These are phyloP conservation scores for Linnaemya tessellans DNA, from an alignment of 2,888 invertebrate species.

Conservation along the genomic window DNA sequence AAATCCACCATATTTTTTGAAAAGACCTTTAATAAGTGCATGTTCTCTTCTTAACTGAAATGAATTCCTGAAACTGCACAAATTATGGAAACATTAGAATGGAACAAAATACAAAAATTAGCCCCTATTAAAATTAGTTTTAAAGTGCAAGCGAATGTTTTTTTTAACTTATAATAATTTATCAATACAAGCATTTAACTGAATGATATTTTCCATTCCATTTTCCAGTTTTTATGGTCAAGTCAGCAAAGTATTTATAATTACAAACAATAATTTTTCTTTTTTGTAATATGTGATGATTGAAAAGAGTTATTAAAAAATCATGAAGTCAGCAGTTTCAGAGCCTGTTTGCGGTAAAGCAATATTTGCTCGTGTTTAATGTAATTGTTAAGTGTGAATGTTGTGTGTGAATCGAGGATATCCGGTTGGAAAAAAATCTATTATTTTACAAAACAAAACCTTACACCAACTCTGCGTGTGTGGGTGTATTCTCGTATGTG, in stretches of 20 bases:
- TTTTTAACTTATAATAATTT: too few species aligned
- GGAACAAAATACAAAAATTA: too few species aligned
- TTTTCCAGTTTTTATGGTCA: too few species aligned
- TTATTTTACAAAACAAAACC: neutral
- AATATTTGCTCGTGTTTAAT: neutral
- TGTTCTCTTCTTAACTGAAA: too few species aligned
- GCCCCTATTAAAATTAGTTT: too few species aligned
- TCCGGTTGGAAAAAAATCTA: slow-evolving; percentile 21
- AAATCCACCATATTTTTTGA: neutral
- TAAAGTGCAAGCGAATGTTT: too few species aligned
- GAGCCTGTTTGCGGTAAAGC: neutral
- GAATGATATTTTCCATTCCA: too few species aligned
- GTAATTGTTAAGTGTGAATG: neutral
- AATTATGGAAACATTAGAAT: too few species aligned
- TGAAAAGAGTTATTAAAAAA: neutral
- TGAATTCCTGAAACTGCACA: neutral
- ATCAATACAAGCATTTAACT: too few species aligned
- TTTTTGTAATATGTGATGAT: neutral
- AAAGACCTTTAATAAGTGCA: neutral
- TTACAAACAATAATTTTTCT: neutral
- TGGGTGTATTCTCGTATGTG: neutral
- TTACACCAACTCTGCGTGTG: neutral
- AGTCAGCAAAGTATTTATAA: too few species aligned
- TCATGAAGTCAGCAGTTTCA: neutral
- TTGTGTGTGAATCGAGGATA: slow-evolving; percentile 45